phyloP scores from a whole-genome alignment of 2,888 invertebrate species.

The Oscheius sp. region DNA sequence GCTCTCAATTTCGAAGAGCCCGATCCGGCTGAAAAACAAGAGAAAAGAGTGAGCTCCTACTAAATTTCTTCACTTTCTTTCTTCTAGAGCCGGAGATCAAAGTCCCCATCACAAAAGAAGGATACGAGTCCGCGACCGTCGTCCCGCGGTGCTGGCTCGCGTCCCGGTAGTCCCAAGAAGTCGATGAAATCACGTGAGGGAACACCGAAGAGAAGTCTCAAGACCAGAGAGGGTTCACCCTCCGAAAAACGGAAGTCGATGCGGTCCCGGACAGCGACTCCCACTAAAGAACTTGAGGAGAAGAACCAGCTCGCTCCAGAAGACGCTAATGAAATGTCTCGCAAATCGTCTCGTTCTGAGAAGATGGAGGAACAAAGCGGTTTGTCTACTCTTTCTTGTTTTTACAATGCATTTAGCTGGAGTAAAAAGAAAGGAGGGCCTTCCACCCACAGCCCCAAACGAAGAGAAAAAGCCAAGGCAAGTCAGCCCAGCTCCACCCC shows the following conservation, averaged over 20 bases:
- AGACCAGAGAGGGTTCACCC: constrained; percentile 67
- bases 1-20: constrained; percentile 88
- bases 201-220: constrained; percentile 51
- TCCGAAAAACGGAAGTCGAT: constrained; percentile 64
- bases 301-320: constrained; percentile 32
- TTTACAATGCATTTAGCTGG: neutral
- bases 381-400: neutral
- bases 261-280: constrained; percentile 64
- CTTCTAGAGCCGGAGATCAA: constrained; percentile 41
- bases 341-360: constrained; percentile 42
- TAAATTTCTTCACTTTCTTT: no score
- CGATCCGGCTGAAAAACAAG: constrained; percentile 52
- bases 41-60: constrained; percentile 22
- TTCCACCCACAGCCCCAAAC: constrained; percentile 42
- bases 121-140: constrained; percentile 53
- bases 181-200: constrained; percentile 52
- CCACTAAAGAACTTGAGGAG: constrained; percentile 56
- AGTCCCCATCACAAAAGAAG: constrained; percentile 36
- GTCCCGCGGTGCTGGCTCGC: constrained; percentile 52
- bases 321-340: neutral
- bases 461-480: constrained; percentile 53
- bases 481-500: constrained; percentile 41
- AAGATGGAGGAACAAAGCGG: constrained; percentile 52
- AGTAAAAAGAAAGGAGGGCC: constrained; percentile 48
- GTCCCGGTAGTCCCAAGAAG: constrained; percentile 50